Conservation (phyloP, 1,140 invertebrate genomes). For the Leguminivora glycinivorella region DNA sequence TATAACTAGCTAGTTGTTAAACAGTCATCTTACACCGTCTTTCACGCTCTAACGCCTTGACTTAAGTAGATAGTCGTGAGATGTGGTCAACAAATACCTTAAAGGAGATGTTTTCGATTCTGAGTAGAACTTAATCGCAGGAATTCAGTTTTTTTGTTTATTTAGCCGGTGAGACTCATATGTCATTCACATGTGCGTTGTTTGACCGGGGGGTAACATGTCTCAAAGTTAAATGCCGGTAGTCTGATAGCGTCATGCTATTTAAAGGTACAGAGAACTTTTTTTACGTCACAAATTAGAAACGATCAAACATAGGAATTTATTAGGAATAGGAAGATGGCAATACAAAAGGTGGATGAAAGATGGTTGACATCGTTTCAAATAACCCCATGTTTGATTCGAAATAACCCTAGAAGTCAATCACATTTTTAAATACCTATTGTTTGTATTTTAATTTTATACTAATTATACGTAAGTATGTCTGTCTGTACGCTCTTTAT, state of each 20-base stretch:
- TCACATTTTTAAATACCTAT: too few relatives aligned
- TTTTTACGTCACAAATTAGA: not conserved
- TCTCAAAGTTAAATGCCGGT: not conserved
- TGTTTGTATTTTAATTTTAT: too few relatives aligned
- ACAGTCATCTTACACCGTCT: not conserved
- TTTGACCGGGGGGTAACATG: constrained; percentile 3
- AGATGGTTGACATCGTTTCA: not conserved
- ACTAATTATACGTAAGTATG: too few relatives aligned
- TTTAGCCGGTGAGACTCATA: not conserved
- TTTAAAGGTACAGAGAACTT: not conserved
- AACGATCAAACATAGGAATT: too few relatives aligned
- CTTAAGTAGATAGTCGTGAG: not conserved
- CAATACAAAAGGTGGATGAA: too few relatives aligned
- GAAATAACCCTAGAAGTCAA: not conserved
- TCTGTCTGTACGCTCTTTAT: too few relatives aligned
- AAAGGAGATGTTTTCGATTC: too few relatives aligned
- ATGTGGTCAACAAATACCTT: not conserved
- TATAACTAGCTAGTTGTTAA: too few relatives aligned
- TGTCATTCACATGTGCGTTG: not conserved
- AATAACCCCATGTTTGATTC: not conserved
- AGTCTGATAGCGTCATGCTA: not conserved
- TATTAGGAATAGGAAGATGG: too few relatives aligned
- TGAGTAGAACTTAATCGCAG: not conserved
- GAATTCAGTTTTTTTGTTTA: not conserved
- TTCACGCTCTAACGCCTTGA: constrained; percentile 5